Conservation (phyloP, 92 coral and sea anemone species). For the Anthopleura xanthogrammica region DNA sequence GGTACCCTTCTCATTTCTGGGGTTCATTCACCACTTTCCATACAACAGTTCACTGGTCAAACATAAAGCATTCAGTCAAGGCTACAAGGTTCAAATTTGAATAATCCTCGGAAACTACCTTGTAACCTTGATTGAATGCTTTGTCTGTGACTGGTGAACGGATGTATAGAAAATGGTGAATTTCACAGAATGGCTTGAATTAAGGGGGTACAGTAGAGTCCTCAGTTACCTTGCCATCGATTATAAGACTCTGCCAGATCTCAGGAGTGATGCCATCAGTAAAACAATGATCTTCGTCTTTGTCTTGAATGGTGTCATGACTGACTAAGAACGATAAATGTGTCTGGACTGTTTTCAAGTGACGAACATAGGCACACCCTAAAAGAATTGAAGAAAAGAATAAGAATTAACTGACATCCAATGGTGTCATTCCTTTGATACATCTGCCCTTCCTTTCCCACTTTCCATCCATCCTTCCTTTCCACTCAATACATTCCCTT, state of each 20-base stretch:
- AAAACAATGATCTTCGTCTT: slow-evolving; percentile 55
- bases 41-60: too few relatives aligned
- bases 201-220: too few relatives aligned
- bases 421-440: not conserved
- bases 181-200: too few relatives aligned
- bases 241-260: slow-evolving; percentile 55
- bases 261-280: slow-evolving; percentile 57
- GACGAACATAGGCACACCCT: slow-evolving; percentile 93
- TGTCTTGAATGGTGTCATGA: slow-evolving; percentile 45
- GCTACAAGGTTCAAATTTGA: too few relatives aligned
- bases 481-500: not conserved
- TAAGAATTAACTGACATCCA: too few relatives aligned
- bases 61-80: too few relatives aligned
- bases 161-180: too few relatives aligned
- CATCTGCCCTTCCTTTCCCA: not conserved
- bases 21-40: too few relatives aligned
- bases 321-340: slow-evolving; percentile 89
- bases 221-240: slow-evolving; percentile 50
- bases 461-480: not conserved
- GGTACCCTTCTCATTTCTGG: too few relatives aligned
- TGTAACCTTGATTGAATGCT: too few relatives aligned
- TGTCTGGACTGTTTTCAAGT: slow-evolving; percentile 87
- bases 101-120: too few relatives aligned
- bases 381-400: not conserved
- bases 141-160: too few relatives aligned